Evolutionary conservation across 2,888 invertebrate genomes (phyloP).

Genomic region (Bunonema sp.): DNA sequence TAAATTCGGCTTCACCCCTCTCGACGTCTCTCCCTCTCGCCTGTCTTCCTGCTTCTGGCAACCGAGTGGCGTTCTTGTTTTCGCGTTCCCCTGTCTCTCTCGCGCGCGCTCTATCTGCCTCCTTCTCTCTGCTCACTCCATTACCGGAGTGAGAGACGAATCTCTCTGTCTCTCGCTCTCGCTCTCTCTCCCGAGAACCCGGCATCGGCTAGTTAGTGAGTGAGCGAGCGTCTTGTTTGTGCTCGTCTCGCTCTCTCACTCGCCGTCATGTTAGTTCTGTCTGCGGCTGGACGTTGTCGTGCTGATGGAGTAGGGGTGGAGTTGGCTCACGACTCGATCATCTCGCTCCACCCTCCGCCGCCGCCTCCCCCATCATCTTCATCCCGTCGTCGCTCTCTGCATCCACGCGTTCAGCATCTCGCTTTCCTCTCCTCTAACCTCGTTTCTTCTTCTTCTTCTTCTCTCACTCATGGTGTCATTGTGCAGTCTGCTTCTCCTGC

Average conservation of each 20-base stretch:
- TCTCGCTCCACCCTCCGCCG: too few relatives aligned
- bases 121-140: not conserved
- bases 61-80: not conserved
- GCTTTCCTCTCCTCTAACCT: not conserved
- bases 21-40: not conserved
- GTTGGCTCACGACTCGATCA: too few relatives aligned
- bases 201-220: too few relatives aligned
- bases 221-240: too few relatives aligned
- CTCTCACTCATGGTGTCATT: not conserved
- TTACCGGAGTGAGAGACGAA: too few relatives aligned
- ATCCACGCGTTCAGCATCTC: not conserved
- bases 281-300: too few relatives aligned
- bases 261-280: too few relatives aligned
- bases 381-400: too few relatives aligned
- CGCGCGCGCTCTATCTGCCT: not conserved
- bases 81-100: not conserved
- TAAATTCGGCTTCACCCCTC: not conserved
- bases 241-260: too few relatives aligned
- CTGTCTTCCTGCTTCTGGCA: not conserved
- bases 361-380: too few relatives aligned
- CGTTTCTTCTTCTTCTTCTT: not conserved
- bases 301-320: too few relatives aligned
- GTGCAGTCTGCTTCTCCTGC: not conserved
- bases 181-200: not conserved
- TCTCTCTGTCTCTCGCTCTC: slow-evolving; percentile 1